Conservation (phyloP, 2,888 invertebrate species). For the Zeuzera pyrina region DNA sequence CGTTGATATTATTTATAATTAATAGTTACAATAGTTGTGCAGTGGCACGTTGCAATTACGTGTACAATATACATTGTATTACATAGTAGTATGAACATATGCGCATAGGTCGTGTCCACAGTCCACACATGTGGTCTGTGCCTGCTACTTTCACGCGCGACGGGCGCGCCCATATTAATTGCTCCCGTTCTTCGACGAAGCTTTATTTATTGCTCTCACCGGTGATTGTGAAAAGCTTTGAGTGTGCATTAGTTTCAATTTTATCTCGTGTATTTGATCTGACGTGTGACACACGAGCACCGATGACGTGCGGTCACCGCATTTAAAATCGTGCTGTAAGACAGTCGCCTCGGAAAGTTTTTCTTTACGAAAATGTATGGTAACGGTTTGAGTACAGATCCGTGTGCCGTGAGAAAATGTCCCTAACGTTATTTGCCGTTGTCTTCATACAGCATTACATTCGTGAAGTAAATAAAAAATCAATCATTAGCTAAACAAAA, state of each 20-base stretch:
- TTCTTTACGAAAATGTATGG: slow-evolving; percentile 24
- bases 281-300: slow-evolving; percentile 55
- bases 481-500: slow-evolving; percentile 67
- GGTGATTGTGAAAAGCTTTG: slow-evolving; percentile 68
- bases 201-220: slow-evolving; percentile 67
- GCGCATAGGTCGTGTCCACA: slow-evolving; percentile 20
- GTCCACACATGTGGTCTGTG: slow-evolving; percentile 43
- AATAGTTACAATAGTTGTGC: too few relatives aligned
- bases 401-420: slow-evolving; percentile 49
- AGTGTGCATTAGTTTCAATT: slow-evolving; percentile 66
- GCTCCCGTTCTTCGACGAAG: slow-evolving; percentile 70
- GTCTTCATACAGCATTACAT: slow-evolving; percentile 48
- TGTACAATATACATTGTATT: too few relatives aligned
- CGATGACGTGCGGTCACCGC: slow-evolving; percentile 10
- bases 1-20: too few relatives aligned
- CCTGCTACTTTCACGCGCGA: slow-evolving; percentile 64
- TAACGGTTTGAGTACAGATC: slow-evolving; percentile 21
- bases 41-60: too few relatives aligned
- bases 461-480: slow-evolving; percentile 60
- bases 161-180: slow-evolving; percentile 70
- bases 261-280: slow-evolving; percentile 62
- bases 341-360: not conserved
- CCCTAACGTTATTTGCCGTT: slow-evolving; percentile 38
- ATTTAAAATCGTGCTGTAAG: not conserved
- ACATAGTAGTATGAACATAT: too few relatives aligned